Evolutionary conservation across 2,797 vertebrate genomes (phyloP).

Genomic region (Todus mexicanus): DNA sequence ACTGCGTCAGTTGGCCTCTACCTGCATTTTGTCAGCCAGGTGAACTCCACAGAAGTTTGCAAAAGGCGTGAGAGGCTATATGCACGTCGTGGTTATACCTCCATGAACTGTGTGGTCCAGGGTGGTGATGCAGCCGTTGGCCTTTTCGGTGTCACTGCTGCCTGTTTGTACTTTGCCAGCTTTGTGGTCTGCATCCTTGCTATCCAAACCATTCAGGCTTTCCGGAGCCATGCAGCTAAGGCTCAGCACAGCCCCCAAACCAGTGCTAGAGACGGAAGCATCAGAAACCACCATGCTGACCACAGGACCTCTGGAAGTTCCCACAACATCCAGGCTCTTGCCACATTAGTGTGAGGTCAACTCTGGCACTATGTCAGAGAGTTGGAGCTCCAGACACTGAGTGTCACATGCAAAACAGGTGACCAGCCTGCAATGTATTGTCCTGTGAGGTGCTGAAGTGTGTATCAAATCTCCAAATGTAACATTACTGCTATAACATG

Average conservation of each 20-base stretch:
- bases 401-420: not conserved
- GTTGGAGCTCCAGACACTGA: not conserved
- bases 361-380: not conserved
- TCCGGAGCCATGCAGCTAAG: accelerated
- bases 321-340: not conserved
- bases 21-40: conserved; percentile 81
- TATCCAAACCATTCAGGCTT: conserved; percentile 61
- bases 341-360: conserved; percentile 47
- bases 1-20: conserved; percentile 84
- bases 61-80: conserved; percentile 82
- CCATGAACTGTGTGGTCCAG: conserved; percentile 89
- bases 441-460: not conserved
- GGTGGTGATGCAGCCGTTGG: conserved; percentile 88
- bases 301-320: not conserved
- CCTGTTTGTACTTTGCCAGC: conserved; percentile 82
- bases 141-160: conserved; percentile 85
- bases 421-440: accelerated
- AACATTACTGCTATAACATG: not conserved
- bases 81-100: conserved; percentile 85
- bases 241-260: not conserved
- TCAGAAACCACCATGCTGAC: accelerated
- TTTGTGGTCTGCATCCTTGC: conserved; percentile 69
- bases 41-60: conserved; percentile 89
- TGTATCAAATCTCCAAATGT: not conserved
- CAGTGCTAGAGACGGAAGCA: not conserved